phyloP scores from a whole-genome alignment of 1,140 invertebrate species.

The Colletes gigas region DNA sequence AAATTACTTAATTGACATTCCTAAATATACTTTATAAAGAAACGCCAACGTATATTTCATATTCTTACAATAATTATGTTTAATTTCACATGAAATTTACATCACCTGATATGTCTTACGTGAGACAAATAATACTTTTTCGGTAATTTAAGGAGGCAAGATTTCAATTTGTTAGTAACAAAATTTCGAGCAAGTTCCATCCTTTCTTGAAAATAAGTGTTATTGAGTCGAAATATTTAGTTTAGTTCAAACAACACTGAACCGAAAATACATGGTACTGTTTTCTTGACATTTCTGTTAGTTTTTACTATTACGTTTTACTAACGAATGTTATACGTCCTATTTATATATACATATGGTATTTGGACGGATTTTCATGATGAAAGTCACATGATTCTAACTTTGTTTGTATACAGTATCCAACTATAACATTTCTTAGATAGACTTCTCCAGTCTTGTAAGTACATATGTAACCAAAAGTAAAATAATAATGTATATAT shows the following conservation, averaged over 20 bases:
- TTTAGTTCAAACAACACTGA: not conserved
- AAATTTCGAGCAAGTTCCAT: conserved; percentile 73
- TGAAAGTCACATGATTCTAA: not conserved
- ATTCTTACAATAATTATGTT: not conserved
- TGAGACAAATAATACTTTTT: conserved; percentile 64
- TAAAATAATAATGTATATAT: too few species aligned
- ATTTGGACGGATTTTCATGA: conserved; percentile 6
- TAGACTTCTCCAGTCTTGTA: too few species aligned
- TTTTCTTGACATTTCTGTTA: conserved; percentile 50
- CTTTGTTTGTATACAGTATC: too few species aligned
- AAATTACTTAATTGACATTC: not conserved
- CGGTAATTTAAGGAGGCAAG: conserved; percentile 65
- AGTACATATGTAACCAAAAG: too few species aligned
- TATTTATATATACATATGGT: conserved; percentile 37
- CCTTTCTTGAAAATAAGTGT: conserved; percentile 13
- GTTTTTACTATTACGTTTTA: conserved; percentile 31
- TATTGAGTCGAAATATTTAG: not conserved
- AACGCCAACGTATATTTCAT: not conserved
- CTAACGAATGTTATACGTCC: conserved; percentile 39
- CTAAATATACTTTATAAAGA: too few species aligned
- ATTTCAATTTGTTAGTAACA: conserved; percentile 57
- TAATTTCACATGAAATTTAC: not conserved
- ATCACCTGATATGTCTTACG: conserved; percentile 73
- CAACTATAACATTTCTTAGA: too few species aligned
- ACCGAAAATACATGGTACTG: conserved; percentile 26